These are phyloP conservation scores for Holacanthella duospinosa DNA, from an alignment of 2,888 invertebrate species.

Conservation along the genomic window DNA sequence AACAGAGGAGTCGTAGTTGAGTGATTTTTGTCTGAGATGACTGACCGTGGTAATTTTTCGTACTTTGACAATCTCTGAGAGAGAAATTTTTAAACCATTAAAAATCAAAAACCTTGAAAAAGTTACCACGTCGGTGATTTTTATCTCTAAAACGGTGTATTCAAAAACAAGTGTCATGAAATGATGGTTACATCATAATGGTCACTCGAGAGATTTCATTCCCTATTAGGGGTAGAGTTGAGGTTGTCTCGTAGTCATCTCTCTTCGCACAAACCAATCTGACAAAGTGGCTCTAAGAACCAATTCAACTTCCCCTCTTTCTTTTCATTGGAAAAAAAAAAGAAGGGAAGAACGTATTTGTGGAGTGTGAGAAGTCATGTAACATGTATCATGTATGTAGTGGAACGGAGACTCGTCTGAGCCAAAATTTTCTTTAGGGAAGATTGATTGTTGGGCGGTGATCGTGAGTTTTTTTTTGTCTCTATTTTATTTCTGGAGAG, in stretches of 20 bases:
- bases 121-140: conserved; percentile 4
- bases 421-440: conserved; percentile 1
- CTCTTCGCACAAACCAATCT: not conserved
- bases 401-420: not conserved
- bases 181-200: not conserved
- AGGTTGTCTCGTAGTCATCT: not conserved
- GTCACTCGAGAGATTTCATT: not conserved
- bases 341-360: too few species aligned
- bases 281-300: not conserved
- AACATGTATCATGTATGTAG: too few species aligned
- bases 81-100: not conserved
- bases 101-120: not conserved
- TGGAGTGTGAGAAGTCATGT: conserved; percentile 5
- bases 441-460: conserved; percentile 28
- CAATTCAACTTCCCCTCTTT: not conserved
- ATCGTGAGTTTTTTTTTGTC: conserved; percentile 6
- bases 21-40: not conserved
- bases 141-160: not conserved
- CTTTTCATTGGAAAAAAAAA: too few species aligned
- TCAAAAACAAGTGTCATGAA: not conserved
- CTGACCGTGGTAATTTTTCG: not conserved
- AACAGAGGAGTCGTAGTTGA: not conserved
- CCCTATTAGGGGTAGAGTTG: not conserved
- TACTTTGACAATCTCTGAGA: not conserved
- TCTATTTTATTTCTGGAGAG: not conserved